Evolutionary conservation across 2,113 vertebrate genomes (phyloP).

Genomic region (human): GRCh38 chr15:81596501-81597000

Average conservation of each 20-base stretch:
- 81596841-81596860: not conserved
- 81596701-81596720: not conserved
- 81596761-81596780: accelerated
- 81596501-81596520: not conserved
- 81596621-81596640: not conserved
- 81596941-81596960: not conserved
- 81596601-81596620: not conserved
- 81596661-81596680: not conserved
- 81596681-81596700: not conserved
- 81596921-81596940: not conserved
- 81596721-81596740: not conserved
- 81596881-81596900: accelerated
- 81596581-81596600: not conserved
- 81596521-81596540: not conserved
- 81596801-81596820: not conserved
- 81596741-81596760: not conserved
- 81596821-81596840: not conserved
- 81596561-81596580: not conserved
- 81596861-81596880: not conserved
- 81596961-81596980: not conserved
- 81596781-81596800: not conserved
- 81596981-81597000: not conserved
- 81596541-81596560: not conserved
- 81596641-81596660: not conserved
- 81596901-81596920: not conserved